Base-by-base conservation (phyloP, 2,113 vertebrate genomes). In the Pollachius pollachius region DNA sequence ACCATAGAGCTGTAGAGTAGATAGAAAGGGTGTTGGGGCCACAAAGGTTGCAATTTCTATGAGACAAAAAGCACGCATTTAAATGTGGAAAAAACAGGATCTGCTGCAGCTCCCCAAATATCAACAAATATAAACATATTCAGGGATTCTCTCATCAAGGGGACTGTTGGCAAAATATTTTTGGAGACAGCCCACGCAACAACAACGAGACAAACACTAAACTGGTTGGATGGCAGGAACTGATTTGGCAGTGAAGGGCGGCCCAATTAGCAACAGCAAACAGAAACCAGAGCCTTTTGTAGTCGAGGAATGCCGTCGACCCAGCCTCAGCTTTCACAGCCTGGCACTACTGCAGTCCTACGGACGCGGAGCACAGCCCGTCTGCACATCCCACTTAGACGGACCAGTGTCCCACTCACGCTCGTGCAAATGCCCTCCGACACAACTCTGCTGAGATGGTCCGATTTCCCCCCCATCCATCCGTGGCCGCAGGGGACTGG, bases 401-500 rank as follows among this genome's bases (percentile, higher is more conserved):
- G 83, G 81, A 85, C 83, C 78, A 73, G 70, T 68, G 74, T 41
- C 69, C 81, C 75, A 62, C 27, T 85, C 76, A 57, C 56, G 75
- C 78, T 48, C 79, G 71, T 64, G 70, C 71, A 81, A 77, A 78
- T 65, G 78, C 59, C 81, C 74, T 72, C 58, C 27, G 64, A 87
- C 87, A 82, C 57, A 61, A 21, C 73, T 58, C n/a, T 54, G 37
- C 77, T 57, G 60, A 76, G 84, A 81, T 73, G 71, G 76, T 70
- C 80, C 69, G 74, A 73, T 67, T 74, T 75, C 15, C 69, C 79
- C 79, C 67, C 69, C 77, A 83, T 82, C 79, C 80, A 76, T 85
- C 81, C 80, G 71, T 67, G 79, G 81, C 68, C 82, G 57, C 74
- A 19, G 63, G 82, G 76, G 84, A 87, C 80, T 87, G 80, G 74